A percentile compares a stretch with the other conserved stretches of the same genome.
phyloP scores from a whole-genome alignment of 2,888 invertebrate species.

The Tetramorium bicarinatum region DNA sequence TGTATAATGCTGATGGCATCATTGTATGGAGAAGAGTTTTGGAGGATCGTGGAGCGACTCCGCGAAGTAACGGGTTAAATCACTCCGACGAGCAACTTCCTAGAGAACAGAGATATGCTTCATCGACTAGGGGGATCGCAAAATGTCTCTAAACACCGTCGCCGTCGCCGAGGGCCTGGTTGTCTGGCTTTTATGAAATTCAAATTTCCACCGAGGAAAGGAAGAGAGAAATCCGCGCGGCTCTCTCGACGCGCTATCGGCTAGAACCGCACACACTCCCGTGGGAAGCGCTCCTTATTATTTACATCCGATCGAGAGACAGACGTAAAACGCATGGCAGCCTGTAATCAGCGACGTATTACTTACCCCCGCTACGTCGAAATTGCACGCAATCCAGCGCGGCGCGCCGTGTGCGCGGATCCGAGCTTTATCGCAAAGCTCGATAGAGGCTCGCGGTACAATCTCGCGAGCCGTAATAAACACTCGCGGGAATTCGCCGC shows the following conservation, averaged over 20 bases:
- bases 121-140: slow-evolving; percentile 28
- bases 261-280: slow-evolving; percentile 26
- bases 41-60: not conserved
- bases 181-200: slow-evolving; percentile 57
- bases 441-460: slow-evolving; percentile 9
- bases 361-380: slow-evolving; percentile 41
- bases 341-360: slow-evolving; percentile 59
- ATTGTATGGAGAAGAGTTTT: not conserved
- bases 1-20: not conserved
- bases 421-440: slow-evolving; percentile 43
- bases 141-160: slow-evolving; percentile 40
- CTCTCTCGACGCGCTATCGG: slow-evolving; percentile 20
- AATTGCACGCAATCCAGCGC: slow-evolving; percentile 37
- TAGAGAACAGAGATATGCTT: slow-evolving; percentile 28
- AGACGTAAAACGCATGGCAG: slow-evolving; percentile 55
- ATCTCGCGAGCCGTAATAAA: slow-evolving; percentile 43
- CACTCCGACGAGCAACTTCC: not conserved
- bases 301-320: slow-evolving; percentile 63
- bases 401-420: not conserved
- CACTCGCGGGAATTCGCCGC: slow-evolving; percentile 43
- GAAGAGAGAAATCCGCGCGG: slow-evolving; percentile 30
- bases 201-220: slow-evolving; percentile 42
- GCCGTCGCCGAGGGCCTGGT: not conserved
- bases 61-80: slow-evolving; percentile 3
- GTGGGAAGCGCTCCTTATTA: slow-evolving; percentile 57